Conservation (phyloP, 2,888 invertebrate genomes). For the Archaeoteleia sp. region DNA sequence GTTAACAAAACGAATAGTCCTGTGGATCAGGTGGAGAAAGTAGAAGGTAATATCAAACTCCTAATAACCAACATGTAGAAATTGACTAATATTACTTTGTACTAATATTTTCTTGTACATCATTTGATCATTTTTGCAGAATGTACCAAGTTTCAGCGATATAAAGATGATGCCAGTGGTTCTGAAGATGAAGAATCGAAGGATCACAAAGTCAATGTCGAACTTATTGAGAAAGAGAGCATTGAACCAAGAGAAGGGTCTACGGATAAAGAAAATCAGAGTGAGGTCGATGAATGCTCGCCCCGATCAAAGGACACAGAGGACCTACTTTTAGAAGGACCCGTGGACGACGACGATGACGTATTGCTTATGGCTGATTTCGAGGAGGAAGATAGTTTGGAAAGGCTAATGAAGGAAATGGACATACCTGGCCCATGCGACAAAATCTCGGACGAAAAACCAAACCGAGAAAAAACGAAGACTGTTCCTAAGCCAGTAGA, state of each 20-base stretch:
- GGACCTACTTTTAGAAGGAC: slow-evolving; percentile 62
- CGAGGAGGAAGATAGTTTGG: slow-evolving; percentile 76
- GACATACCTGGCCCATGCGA: slow-evolving; percentile 73
- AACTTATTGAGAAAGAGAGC: slow-evolving; percentile 34
- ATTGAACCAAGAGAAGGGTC: slow-evolving; percentile 18
- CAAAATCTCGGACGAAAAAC: slow-evolving; percentile 54
- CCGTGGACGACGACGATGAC: slow-evolving; percentile 70
- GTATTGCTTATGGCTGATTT: slow-evolving; percentile 72
- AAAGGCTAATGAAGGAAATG: slow-evolving; percentile 77
- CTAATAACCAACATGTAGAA: too few species aligned
- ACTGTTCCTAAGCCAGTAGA: neutral
- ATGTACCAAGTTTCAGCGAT: slow-evolving; percentile 76
- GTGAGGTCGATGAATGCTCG: slow-evolving; percentile 55
- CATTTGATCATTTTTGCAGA: slow-evolving; percentile 56
- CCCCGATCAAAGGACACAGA: slow-evolving; percentile 55
- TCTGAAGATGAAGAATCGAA: slow-evolving; percentile 70
- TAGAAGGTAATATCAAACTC: too few species aligned
- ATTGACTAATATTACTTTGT: too few species aligned
- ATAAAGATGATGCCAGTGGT: slow-evolving; percentile 74
- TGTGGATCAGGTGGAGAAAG: neutral
- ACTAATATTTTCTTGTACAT: too few species aligned
- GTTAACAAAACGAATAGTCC: slow-evolving; percentile 1
- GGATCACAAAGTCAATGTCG: slow-evolving; percentile 50
- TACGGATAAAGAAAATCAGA: slow-evolving; percentile 58
- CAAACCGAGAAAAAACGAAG: neutral